Conservation (phyloP, 2,888 invertebrate species). For the Seira ritae region DNA sequence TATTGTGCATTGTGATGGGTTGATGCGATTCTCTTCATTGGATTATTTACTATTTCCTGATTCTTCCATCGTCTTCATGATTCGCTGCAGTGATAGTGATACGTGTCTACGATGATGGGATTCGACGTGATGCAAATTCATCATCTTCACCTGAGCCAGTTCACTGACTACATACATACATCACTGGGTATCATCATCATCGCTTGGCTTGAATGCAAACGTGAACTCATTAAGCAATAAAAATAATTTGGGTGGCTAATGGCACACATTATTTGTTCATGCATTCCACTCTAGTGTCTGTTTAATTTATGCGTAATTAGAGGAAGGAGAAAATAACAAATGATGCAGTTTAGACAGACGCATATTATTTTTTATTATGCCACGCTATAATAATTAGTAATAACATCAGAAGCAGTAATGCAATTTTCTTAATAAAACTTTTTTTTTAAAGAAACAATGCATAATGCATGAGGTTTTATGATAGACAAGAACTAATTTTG, state of each 20-base stretch:
- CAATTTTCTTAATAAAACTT: background rate
- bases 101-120: background rate
- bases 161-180: no score
- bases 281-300: background rate
- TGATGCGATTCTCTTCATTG: background rate
- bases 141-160: constrained; percentile 11
- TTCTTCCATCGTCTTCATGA: constrained; percentile 6
- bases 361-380: background rate
- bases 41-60: constrained; percentile 57
- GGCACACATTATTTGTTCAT: background rate
- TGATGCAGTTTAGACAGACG: background rate
- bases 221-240: constrained; percentile 11
- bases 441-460: background rate
- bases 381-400: background rate
- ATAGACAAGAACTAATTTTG: background rate
- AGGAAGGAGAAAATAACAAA: background rate
- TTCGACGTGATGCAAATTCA: constrained; percentile 38
- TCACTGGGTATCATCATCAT: no score
- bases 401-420: background rate
- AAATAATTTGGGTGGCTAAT: constrained; percentile 15
- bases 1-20: constrained; percentile 9
- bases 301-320: constrained; percentile 19
- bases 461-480: background rate
- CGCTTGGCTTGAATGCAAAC: background rate
- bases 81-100: no score